Evolutionary conservation across 2,113 vertebrate genomes (phyloP), one percentile per base, ranked within the genome.

Genomic region (Hippocampus comes): DNA sequence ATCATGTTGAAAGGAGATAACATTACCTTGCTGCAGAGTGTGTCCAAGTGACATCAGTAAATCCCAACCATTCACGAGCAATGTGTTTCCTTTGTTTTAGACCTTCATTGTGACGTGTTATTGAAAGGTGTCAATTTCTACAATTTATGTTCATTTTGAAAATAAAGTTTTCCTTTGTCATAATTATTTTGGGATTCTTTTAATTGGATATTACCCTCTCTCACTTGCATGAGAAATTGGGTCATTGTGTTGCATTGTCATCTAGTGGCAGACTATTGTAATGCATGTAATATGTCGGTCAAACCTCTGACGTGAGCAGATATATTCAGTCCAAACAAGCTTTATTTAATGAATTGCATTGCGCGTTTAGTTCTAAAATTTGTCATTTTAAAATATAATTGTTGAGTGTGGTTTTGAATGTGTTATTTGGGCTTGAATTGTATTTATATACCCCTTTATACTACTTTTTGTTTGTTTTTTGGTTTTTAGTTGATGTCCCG

Each of bases 1-100:
- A 91, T 99, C 91, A 99, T 99, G 97, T 87, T 99, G 59, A 99
- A 99, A 88, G 97, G 97, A 82, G 97, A 99, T 91, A 99, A 99
- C 86, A 99, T 99, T 75, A 99, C 97, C 63, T 91, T 99, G 68
- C 93, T 99, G 34, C 97, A 99, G 80, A 99, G 97, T 55, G 97
- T 99, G 67, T 90, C 96, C 78, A 95, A 42, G 84, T 98, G 94
- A 92, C 1, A 0, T 6, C 70, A 27, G 17, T 59, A 38, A 30
- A 55, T 65, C 53, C 15, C 17, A 71, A 30, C 12, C 23, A 66
- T 68, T 79, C 67, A 30, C 59, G 6, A 25, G 17, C 2, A 21
- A 48, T 17, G 30, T 63, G 51, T 5, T 63, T 68, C 67, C 67
- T 25, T 70, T 48, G 34, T 0, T 71, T 2, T 68, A 74, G 18